phyloP scores from a whole-genome alignment of 2,888 invertebrate genomes.

The Pteria penguin region DNA sequence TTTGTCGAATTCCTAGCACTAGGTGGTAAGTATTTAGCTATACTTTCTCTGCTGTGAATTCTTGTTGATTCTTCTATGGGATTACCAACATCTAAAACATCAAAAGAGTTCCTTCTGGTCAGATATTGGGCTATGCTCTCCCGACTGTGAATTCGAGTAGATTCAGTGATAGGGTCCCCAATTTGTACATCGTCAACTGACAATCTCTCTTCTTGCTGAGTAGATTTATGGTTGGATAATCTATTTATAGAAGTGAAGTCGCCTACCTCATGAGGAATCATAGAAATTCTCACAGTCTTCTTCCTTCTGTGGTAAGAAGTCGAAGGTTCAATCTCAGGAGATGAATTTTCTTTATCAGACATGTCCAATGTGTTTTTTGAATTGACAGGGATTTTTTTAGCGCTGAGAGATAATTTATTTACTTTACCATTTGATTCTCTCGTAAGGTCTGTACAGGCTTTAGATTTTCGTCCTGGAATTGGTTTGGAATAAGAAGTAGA shows the following conservation, averaged over 20 bases:
- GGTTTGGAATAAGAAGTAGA: neutral
- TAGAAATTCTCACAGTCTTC: slow-evolving; percentile 9
- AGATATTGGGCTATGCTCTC: neutral
- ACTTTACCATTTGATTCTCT: neutral
- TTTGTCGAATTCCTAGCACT: neutral
- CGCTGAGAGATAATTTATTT: neutral
- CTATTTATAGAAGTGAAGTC: neutral
- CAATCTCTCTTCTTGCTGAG: neutral
- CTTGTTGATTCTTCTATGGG: slow-evolving; percentile 69
- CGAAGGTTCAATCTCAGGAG: neutral
- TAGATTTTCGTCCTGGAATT: slow-evolving; percentile 21
- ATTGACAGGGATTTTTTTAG: neutral
- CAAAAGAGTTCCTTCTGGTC: slow-evolving; percentile 1
- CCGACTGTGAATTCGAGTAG: neutral
- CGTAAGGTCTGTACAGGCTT: slow-evolving; percentile 34
- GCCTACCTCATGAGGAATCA: slow-evolving; percentile 2
- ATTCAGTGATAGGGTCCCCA: neutral
- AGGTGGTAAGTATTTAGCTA: slow-evolving; percentile 31
- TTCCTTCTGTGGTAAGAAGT: neutral
- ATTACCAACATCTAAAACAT: slow-evolving; percentile 46
- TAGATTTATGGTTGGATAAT: neutral
- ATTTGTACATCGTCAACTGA: neutral
- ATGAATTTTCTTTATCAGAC: neutral
- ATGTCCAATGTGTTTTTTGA: too few relatives aligned
- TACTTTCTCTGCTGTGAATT: slow-evolving; percentile 59